Percentiles rank a stretch among this genome's conserved stretches.
These are phyloP conservation scores for Hoplodrina blanda DNA, from an alignment of 2,888 invertebrate species.

Conservation along the genomic window DNA sequence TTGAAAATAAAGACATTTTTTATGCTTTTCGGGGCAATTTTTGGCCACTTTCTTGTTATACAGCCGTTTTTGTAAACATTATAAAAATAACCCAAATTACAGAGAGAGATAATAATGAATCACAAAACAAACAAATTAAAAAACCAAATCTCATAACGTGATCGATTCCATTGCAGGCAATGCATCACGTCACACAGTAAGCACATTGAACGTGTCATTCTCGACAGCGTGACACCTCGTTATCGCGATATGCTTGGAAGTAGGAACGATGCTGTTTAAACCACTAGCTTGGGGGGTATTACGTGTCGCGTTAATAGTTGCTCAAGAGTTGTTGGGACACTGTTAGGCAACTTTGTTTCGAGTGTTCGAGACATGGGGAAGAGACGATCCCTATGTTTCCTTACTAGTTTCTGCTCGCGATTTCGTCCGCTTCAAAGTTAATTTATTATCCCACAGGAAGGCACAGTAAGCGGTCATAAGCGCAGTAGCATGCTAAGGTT, in stretches of 20 bases:
- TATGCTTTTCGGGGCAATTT: too few relatives aligned
- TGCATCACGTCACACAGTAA: conserved; percentile 25
- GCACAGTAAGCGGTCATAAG: too few relatives aligned
- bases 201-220: conserved; percentile 26
- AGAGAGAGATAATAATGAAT: background rate
- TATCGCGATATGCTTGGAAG: conserved; percentile 31
- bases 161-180: conserved; percentile 29
- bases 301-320: background rate
- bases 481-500: too few relatives aligned
- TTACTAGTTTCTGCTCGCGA: too few relatives aligned
- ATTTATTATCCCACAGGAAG: too few relatives aligned
- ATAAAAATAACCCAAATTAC: too few relatives aligned
- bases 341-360: background rate
- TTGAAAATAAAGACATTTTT: too few relatives aligned
- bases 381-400: too few relatives aligned
- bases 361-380: too few relatives aligned
- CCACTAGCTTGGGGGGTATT: conserved; percentile 8
- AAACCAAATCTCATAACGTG: background rate
- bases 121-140: background rate
- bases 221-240: conserved; percentile 45
- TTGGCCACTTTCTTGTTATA: too few relatives aligned
- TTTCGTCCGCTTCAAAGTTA: too few relatives aligned
- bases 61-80: too few relatives aligned
- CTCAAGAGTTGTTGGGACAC: background rate
- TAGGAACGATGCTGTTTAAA: conserved; percentile 5